Evolutionary conservation across 1,140 invertebrate species (phyloP), one percentile per base, ranked within the genome.

Genomic region (Heliconius congener): DNA sequence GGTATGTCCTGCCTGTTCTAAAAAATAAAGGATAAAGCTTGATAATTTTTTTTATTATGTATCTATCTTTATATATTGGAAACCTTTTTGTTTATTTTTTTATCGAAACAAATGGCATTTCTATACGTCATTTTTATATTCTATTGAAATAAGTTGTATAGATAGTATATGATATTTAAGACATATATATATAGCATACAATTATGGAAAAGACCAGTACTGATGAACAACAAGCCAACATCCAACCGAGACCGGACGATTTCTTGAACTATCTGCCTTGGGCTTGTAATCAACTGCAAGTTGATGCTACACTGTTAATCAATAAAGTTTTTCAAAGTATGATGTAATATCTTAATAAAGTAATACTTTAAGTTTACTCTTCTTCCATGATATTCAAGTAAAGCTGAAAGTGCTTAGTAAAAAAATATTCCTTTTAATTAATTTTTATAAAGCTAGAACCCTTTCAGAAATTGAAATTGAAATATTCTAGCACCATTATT

Each of bases 211-310:
- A 76, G 34, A 34, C 30, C 3, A 78, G 76, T 71, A 13, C n/a
- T 30, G 74, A 76, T 19, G 74, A 76, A 60, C 57, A 76, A 76
- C 57, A 1, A 19, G n/a, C 34, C 1, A 71, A 80, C 4, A 19
- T 37, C 5, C 74, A 75, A 4, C 89, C 89, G 1, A 27, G 60
- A 0, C 87, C 88, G 0, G 77, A 73, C 30, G 84, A 90, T 34
- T 86, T 90, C 27, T 74, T 85, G 4, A 66, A 70, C 3, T 92
- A 83, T 71, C 42, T 92, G 5, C 89, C 90, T 0, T 92, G 88
- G 85, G 89, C 88, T 8, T 88, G 87, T 37, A 81, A 72, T 5
- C 85, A 89, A 73, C 52, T 86, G 1, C 83, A 87, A 46, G 2
- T 88, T 19, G 74, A 84, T 0, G 72, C 52, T 5, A 72, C 66